Percentiles rank a stretch among this genome's conserved stretches.
Conservation (phyloP, 2,797 vertebrate genomes). For the Mastacembelus armatus region DNA sequence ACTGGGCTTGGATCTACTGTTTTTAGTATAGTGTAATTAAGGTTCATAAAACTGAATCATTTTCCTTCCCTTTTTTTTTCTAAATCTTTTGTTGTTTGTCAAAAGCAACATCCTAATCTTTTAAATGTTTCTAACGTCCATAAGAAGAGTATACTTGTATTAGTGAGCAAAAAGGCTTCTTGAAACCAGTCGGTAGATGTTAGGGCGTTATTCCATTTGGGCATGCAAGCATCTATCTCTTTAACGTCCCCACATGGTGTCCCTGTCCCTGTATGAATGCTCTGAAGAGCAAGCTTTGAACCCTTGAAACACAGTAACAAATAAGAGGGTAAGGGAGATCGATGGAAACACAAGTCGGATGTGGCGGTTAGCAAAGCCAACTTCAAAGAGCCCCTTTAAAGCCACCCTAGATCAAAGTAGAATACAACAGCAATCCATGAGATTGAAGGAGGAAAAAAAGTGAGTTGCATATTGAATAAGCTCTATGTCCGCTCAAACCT, state of each 20-base stretch:
- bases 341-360: constrained; percentile 85
- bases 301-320: constrained; percentile 78
- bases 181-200: constrained; percentile 25
- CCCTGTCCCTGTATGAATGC: constrained; percentile 54
- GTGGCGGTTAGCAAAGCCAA: constrained; percentile 82
- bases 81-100: constrained; percentile 19
- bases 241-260: constrained; percentile 45
- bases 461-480: constrained; percentile 83
- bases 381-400: constrained; percentile 86
- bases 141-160: constrained; percentile 19
- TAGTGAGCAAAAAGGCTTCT: constrained; percentile 49
- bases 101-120: constrained; percentile 24
- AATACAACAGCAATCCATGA: constrained; percentile 80
- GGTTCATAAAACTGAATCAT: too few species aligned
- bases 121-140: constrained; percentile 31
- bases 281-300: constrained; percentile 80
- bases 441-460: constrained; percentile 73
- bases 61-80: background rate
- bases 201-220: constrained; percentile 37
- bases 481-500: constrained; percentile 67
- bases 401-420: constrained; percentile 83
- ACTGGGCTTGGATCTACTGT: background rate
- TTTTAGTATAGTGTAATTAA: too few species aligned
- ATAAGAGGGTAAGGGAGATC: constrained; percentile 80
- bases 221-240: constrained; percentile 42